Conservation (phyloP, 2,888 invertebrate species). For the Dorcus hopei region DNA sequence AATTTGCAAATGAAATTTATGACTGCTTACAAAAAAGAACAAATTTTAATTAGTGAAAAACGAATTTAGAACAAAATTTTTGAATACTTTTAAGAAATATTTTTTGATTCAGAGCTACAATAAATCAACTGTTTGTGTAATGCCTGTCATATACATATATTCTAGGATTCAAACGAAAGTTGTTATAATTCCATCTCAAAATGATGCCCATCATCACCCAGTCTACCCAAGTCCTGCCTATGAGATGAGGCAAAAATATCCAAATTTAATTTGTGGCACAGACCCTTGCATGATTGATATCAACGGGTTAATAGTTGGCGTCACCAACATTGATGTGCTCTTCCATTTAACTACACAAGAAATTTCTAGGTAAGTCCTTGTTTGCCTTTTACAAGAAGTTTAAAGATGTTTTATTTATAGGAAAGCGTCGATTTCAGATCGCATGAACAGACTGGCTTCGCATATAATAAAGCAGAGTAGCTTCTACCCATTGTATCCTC, state of each 20-base stretch:
- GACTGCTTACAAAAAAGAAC: too few relatives aligned
- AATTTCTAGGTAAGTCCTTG: conserved; percentile 44
- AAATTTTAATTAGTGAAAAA: too few relatives aligned
- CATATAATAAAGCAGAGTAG: conserved; percentile 75
- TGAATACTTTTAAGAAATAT: too few relatives aligned
- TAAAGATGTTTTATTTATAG: background rate
- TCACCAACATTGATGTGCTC: conserved; percentile 79
- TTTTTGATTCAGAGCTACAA: background rate
- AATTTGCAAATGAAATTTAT: too few relatives aligned
- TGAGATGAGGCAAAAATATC: conserved; percentile 53
- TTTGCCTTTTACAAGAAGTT: background rate
- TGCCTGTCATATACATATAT: background rate
- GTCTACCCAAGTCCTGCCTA: conserved; percentile 85
- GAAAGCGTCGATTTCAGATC: conserved; percentile 50
- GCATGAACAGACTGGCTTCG: conserved; percentile 69
- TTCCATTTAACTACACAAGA: conserved; percentile 82
- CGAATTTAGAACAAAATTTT: too few relatives aligned
- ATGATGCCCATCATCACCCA: conserved; percentile 74
- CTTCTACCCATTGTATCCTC: conserved; percentile 80
- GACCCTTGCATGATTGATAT: conserved; percentile 81
- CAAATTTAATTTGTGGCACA: conserved; percentile 67
- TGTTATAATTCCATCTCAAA: conserved; percentile 70
- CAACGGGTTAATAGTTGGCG: conserved; percentile 71
- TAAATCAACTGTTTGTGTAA: background rate
- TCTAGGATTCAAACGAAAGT: conserved; percentile 48